Percentiles rank a stretch among this genome's conserved stretches.
Conservation (phyloP, 2,888 invertebrate species). For the Hesperia comma region DNA sequence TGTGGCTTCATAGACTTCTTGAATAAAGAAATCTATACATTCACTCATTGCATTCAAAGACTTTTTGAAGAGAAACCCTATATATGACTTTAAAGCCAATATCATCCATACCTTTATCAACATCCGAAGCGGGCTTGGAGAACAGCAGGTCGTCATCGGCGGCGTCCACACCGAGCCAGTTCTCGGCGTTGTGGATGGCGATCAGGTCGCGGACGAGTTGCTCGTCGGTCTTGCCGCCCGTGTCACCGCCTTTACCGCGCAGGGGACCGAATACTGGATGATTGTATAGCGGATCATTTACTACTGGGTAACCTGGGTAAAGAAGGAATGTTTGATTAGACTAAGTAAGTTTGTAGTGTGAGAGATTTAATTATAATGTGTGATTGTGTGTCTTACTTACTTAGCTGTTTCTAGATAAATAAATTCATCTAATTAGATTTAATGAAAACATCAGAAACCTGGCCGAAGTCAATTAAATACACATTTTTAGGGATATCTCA, state of each 20-base stretch:
- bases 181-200: constrained; percentile 96
- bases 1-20: too few species aligned
- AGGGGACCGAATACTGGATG: constrained; percentile 97
- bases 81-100: too few species aligned
- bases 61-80: neutral
- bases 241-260: constrained; percentile 94
- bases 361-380: too few species aligned
- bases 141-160: constrained; percentile 94
- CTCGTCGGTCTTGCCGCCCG: constrained; percentile 94
- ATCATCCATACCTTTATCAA: constrained; percentile 79
- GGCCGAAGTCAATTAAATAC: too few species aligned
- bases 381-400: too few species aligned
- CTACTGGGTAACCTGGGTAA: constrained; percentile 93
- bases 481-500: too few species aligned
- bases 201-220: constrained; percentile 94
- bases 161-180: constrained; percentile 96
- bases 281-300: constrained; percentile 99
- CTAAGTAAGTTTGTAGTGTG: neutral
- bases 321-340: neutral
- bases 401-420: too few species aligned
- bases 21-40: too few species aligned
- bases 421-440: too few species aligned
- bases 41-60: too few species aligned
- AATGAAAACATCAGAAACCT: too few species aligned
- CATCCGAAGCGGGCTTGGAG: constrained; percentile 88